Evolutionary conservation across 2,888 invertebrate genomes (phyloP), one percentile per base, ranked within the genome.

Genomic region (Fragum whitleyi): DNA sequence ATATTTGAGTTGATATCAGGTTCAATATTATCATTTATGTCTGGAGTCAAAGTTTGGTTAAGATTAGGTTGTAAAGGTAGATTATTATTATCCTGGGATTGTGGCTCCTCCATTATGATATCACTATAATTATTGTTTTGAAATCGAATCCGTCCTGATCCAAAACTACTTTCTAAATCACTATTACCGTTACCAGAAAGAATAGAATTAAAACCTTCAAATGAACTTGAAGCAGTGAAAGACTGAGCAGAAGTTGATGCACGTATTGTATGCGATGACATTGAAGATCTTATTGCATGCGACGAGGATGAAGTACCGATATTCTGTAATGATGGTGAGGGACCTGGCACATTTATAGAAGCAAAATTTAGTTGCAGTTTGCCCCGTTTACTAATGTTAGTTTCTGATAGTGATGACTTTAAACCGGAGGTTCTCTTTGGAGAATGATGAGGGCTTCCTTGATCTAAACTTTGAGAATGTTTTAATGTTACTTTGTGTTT

Each of bases 1-100:
- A 88, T 86, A 70, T 88, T 88, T 21, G 83, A 88, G 67, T 88
- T 88, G 16, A 88, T 87, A 74, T 88, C 88, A 11, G 86, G 87
- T 65, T 87, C 86, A 51, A 88, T 79, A 73, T 88, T 88, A 77
- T 88, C 86, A 81, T 88, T 88, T 28, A 88, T 88, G 76, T 88
- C 88, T 23, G 88, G 87, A 42, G 84, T 68, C 1, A 81, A 53
- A 11, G 83, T 69, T 57, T 74, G 77, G 55, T 85, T 85, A 36
- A 81, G 59, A 55, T 85, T 85, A 26, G 84, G 84, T 51, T 85
- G 84, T 23, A 79, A 47, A 7, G 81, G 81, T 26, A 81, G 55
- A 62, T 85, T 85, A 36, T 85, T 85, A 61, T 85, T 85, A 42
- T 83, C 83, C 42, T 85, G 83, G 2, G 72, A 67, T 23, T 76